Conservation (phyloP, 1,140 invertebrate species). For the Drosophila tristis region DNA sequence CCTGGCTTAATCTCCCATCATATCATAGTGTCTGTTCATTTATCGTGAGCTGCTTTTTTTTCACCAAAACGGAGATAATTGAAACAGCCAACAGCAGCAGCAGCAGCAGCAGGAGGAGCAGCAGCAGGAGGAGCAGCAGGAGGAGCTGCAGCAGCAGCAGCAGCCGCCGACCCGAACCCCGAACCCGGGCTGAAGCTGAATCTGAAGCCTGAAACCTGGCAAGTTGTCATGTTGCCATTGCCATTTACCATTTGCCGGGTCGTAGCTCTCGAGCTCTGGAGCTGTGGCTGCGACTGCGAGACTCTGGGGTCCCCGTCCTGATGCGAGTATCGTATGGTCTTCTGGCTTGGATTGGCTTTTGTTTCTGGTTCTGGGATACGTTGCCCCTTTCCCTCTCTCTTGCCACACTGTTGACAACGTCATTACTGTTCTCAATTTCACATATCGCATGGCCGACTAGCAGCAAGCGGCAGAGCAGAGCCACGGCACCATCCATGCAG, state of each 20-base stretch:
- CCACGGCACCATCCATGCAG: neutral
- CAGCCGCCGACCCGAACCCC: too few relatives aligned
- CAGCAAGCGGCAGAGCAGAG: slow-evolving; percentile 33
- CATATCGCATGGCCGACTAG: slow-evolving; percentile 76
- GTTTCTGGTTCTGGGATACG: slow-evolving; percentile 31
- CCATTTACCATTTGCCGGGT: slow-evolving; percentile 22
- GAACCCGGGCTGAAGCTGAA: too few relatives aligned
- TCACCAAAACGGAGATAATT: slow-evolving; percentile 15
- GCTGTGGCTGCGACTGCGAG: too few relatives aligned
- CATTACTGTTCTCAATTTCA: slow-evolving; percentile 82
- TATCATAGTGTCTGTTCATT: slow-evolving; percentile 3
- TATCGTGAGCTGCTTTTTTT: slow-evolving; percentile 13
- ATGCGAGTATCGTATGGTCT: too few relatives aligned
- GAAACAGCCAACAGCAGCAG: slow-evolving; percentile 14
- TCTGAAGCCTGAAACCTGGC: slow-evolving; percentile 5
- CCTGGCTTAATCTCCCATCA: neutral
- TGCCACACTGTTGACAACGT: slow-evolving; percentile 73
- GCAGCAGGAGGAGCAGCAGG: neutral
- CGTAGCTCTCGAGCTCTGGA: slow-evolving; percentile 4
- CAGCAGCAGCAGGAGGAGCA: neutral
- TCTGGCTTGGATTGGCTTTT: slow-evolving; percentile 30
- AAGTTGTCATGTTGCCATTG: slow-evolving; percentile 44
- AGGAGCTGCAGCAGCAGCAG: neutral
- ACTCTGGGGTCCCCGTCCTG: too few relatives aligned
- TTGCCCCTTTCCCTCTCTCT: slow-evolving; percentile 7